Evolutionary conservation across 1,140 invertebrate species (phyloP), one percentile per base, ranked within the genome.

Genomic region (Stenopsyche tienmushanensis): DNA sequence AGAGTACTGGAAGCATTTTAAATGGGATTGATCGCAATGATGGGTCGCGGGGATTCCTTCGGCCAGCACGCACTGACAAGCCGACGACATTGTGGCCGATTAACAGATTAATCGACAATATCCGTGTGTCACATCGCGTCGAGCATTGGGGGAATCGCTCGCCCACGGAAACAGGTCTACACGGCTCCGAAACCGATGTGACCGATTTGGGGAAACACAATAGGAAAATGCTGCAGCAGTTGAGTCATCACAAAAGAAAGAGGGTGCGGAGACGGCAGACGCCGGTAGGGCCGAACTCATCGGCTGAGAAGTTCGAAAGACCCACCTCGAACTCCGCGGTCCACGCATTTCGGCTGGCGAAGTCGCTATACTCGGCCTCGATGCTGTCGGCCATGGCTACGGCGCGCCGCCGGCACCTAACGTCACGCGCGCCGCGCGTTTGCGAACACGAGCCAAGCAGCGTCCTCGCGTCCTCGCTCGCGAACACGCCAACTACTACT

Each of bases 281-380:
- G 50, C 7, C 9, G 20, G 7, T 2, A 7, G 7, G 10, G 23
- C 10, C 8, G 8, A 21, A 25, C 1, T 26, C 3, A 53, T 53
- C 2, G 21, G 1, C 23, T 3, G 1, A 1, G 23, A 7, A n/a
- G 23, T 24, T 24, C 8, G 23, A 53, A 25, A 25, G 41, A 3
- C 52, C 24, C 3, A 60, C 57, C 42, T 60, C 42, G 42, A 60
- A 60, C 42, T 60, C 57, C 2, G 21, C 41, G 42, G 57, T 2
- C 57, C 57, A 60, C 17, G 34, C 57, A 42, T 15, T 47, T 17
- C 42, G 8, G 8, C 26, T 9, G 15, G 1, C 57, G 9, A 60
- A 29, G 24, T 24, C 42, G 15, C 10, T 7, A 24, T 60, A 60
- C 42, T 60, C 57, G 13, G 18, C 26, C 24, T 60, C 57, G 21